Evolutionary conservation across 2,113 vertebrate genomes (phyloP).

Genomic region (Holacanthus passer): DNA sequence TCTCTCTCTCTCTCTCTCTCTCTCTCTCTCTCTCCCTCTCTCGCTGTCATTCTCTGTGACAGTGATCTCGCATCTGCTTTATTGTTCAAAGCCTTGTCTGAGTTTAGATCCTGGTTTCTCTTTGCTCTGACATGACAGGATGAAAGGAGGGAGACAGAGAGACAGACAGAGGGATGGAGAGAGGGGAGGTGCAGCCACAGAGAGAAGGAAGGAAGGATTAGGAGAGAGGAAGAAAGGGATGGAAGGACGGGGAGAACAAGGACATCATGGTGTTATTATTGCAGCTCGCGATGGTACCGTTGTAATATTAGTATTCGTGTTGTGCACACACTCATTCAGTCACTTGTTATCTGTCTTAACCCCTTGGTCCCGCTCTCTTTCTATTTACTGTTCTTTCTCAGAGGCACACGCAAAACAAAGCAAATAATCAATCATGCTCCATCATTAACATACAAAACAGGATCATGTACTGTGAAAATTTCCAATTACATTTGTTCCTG

Average conservation of each 20-base stretch:
- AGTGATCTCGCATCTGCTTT: constrained; percentile 49
- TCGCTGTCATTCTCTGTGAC: constrained; percentile 13
- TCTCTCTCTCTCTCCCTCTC: background rate
- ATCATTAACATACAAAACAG: constrained; percentile 17
- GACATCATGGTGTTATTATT: background rate
- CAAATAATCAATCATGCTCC: constrained; percentile 26
- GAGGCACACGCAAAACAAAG: constrained; percentile 12
- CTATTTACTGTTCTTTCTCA: background rate
- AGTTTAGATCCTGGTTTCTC: constrained; percentile 48
- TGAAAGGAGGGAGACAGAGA: constrained; percentile 5
- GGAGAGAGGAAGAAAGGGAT: background rate
- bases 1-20: background rate
- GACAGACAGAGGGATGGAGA: background rate
- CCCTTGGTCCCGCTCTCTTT: background rate
- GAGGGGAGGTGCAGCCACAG: background rate
- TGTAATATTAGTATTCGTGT: background rate
- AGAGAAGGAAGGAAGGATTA: background rate
- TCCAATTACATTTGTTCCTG: constrained; percentile 44
- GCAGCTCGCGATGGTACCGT: background rate
- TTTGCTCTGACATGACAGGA: constrained; percentile 42
- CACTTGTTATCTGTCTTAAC: background rate
- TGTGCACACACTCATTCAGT: background rate
- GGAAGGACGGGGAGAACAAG: background rate
- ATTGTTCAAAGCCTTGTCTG: constrained; percentile 62
- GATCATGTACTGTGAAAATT: constrained; percentile 23